Conservation (phyloP, 2,888 invertebrate genomes). For the Andricus curvator region DNA sequence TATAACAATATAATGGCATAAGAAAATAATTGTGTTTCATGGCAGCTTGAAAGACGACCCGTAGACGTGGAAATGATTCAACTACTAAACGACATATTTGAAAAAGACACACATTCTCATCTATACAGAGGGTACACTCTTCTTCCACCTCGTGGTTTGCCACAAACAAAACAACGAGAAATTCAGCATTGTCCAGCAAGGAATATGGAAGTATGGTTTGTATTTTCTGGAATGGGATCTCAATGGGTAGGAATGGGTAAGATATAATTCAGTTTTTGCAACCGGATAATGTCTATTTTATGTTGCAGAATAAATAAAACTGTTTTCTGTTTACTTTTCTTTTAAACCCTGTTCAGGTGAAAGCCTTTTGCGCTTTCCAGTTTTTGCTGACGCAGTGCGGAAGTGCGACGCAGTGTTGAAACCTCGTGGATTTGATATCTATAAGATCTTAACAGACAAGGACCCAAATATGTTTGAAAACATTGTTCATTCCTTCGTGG, state of each 20-base stretch:
- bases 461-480: slow-evolving; percentile 84
- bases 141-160: slow-evolving; percentile 70
- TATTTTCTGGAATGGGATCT: slow-evolving; percentile 95
- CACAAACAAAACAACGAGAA: slow-evolving; percentile 70
- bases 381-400: no score
- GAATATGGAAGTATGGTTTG: slow-evolving; percentile 89
- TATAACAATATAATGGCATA: no score
- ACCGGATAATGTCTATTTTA: no score
- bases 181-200: slow-evolving; percentile 83
- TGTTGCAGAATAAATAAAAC: no score
- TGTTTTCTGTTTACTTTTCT: no score
- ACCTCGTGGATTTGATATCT: slow-evolving; percentile 84
- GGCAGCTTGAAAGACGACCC: no score
- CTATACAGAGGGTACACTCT: slow-evolving; percentile 89
- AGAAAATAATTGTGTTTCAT: no score
- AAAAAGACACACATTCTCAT: slow-evolving; percentile 81
- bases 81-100: slow-evolving; percentile 82
- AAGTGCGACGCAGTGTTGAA: slow-evolving; percentile 72
- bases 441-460: slow-evolving; percentile 82
- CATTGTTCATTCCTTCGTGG: slow-evolving; percentile 86
- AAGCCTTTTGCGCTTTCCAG: no score
- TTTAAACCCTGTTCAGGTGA: no score
- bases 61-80: slow-evolving; percentile 60
- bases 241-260: slow-evolving; percentile 40
- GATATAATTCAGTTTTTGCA: slow-evolving; percentile 41